Evolutionary conservation across 2,888 invertebrate genomes (phyloP), one percentile per base, ranked within the genome.

Genomic region (Lasioglossum lativentre): DNA sequence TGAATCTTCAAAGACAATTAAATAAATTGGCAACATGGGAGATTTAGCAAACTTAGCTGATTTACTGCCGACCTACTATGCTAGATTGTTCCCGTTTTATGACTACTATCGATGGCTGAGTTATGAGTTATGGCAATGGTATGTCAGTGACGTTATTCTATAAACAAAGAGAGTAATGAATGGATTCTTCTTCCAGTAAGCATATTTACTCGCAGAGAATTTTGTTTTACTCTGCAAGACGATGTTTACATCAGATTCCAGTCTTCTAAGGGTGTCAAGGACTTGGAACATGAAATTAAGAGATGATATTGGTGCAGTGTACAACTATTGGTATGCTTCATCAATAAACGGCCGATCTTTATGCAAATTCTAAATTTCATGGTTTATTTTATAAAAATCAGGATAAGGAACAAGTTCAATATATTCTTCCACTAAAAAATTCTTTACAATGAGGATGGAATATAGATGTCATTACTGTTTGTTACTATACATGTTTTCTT

Each of bases 241-340:
- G 99, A 99, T 95, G 97, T 99, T 52, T 99, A 99, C 94, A 96
- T 99, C 80, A 97, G 99, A 47, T 99, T 98, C 95, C 97, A 98
- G 92, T 98, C 99, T 1, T 99, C 98, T 93, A 96, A 96, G 82
- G 97, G 97, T 89, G 97, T 97, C 86, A 97, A 97, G 86, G 98
- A 99, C 87, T 96, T 99, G 91, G 97, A 98, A 93, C 96, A 97
- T 86, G 97, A 98, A 90, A 96, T 99, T 59, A 97, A 97, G 92
- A 97, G 97, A 90, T 91, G 99, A 99, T 95, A 98, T 99, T 92
- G 99, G 99, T 72, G 98, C 99, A 40, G 97, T 99, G 19, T 99
- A 98, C 94, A 96, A 96, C 89, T 95, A 95, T 3, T 96, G 96
- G 97, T 96, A 94, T 95, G 95, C 1, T 6, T 47, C 3, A 34